Evolutionary conservation across 2,888 invertebrate genomes (phyloP).

Genomic region (Clistopyga incitator): DNA sequence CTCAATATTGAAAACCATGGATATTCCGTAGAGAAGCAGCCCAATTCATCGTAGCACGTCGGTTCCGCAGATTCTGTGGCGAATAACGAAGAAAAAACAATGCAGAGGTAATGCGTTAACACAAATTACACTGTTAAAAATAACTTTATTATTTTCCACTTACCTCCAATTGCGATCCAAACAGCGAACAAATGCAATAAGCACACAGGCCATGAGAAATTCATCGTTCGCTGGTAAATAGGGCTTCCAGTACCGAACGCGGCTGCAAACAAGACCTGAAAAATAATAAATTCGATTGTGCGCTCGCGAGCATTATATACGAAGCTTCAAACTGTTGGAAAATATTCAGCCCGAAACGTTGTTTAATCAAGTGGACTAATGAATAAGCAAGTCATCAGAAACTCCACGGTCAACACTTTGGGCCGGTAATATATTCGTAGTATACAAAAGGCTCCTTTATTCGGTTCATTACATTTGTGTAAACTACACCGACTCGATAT

Average conservation of each 20-base stretch:
- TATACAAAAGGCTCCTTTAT: slow-evolving; percentile 5
- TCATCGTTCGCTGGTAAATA: neutral
- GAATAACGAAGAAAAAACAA: neutral
- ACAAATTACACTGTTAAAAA: neutral
- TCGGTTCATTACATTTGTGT: slow-evolving; percentile 4
- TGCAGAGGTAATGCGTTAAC: neutral
- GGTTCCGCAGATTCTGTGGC: slow-evolving; percentile 56
- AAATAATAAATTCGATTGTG: neutral
- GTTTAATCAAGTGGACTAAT: slow-evolving; percentile 43
- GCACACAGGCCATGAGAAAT: slow-evolving; percentile 14
- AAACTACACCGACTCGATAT: neutral
- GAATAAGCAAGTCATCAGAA: slow-evolving; percentile 12
- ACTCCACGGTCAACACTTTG: neutral
- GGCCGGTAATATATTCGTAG: slow-evolving; percentile 3
- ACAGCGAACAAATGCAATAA: neutral
- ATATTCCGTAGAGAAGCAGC: slow-evolving; percentile 80
- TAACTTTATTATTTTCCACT: neutral
- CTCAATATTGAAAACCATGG: slow-evolving; percentile 82
- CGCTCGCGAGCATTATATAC: slow-evolving; percentile 18
- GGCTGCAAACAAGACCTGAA: neutral
- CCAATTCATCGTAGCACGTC: slow-evolving; percentile 81
- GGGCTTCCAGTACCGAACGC: neutral
- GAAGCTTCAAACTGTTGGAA: neutral
- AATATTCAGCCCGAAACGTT: neutral
- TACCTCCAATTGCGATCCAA: slow-evolving; percentile 3